Base-by-base conservation (phyloP, 2,113 vertebrate species). In the Beaufortia kweichowensis region DNA sequence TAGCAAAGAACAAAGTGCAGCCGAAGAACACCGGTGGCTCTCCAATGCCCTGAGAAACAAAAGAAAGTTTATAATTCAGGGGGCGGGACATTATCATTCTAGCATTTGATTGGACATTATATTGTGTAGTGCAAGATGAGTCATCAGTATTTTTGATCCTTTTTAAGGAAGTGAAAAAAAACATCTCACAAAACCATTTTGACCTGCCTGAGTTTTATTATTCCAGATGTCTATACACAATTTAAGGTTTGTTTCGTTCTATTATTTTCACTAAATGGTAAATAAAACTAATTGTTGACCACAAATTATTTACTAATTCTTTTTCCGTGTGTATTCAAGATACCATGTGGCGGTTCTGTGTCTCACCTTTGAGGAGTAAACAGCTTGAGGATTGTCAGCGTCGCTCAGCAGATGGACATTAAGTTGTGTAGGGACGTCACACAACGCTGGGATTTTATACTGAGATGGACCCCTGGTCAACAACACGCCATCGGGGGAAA, bases 341-440 rank as follows among this genome's bases (percentile, higher is more conserved):
- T n/a, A n/a, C n/a, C n/a, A n/a, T n/a, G n/a, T n/a, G n/a, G 19
- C 0, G n/a, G 3, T 57, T 29, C 5, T 74, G 9, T 39, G 5
- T 61, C 70, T 88, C 88, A 90, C 91, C 89, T 93, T 91, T 29
- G 91, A 92, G 21, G 88, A 88, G 66, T 92, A 92, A 83, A 93
- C 90, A 19, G 89, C 90, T 8, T 89, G 53, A 46, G 88, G 89
- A 84, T 91, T 93, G 65, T 85, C 75, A 10, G 85, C 83, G 63
- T 88, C 15, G 33, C 86, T 79, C 65, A 92, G 78, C 78, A 93
- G 74, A 29, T 89, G 91, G 63, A 92, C 87, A 21, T 85, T 89
- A n/a, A 92, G 77, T 21, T 89, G 79, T 43, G 90, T 84, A 9
- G 90, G 90, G 78, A 92, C 75, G 61, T 93, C 91, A 81, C 89